A percentile compares a stretch with the other conserved stretches of the same genome.
These are phyloP conservation scores for Epirrhoe alternata DNA, from an alignment of 2,888 invertebrate genomes.

Conservation along the genomic window DNA sequence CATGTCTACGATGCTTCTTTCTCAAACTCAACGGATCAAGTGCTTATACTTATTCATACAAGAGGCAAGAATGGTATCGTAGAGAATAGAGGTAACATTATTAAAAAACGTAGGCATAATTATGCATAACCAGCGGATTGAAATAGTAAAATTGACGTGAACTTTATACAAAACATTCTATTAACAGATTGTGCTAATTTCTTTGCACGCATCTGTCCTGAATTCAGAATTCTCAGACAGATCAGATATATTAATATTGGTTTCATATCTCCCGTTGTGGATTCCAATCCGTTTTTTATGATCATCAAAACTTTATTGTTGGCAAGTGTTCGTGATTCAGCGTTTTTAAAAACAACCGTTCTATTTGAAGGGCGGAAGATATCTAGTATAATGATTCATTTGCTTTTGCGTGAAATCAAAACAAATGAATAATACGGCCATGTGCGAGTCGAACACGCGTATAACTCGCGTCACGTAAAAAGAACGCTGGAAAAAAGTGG, in stretches of 20 bases:
- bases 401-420: background rate
- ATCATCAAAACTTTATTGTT: conserved; percentile 39
- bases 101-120: background rate
- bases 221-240: conserved; percentile 47
- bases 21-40: too few species aligned
- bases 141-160: conserved; percentile 36
- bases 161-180: conserved; percentile 44
- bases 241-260: conserved; percentile 50
- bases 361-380: conserved; percentile 8
- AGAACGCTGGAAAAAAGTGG: too few species aligned
- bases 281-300: conserved; percentile 44
- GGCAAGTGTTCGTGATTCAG: conserved; percentile 37
- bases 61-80: too few species aligned
- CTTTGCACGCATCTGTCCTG: conserved; percentile 47
- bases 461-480: too few species aligned
- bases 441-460: too few species aligned
- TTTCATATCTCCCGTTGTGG: conserved; percentile 36
- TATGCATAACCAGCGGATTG: conserved; percentile 10
- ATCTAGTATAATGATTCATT: background rate
- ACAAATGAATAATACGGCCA: too few species aligned
- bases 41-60: too few species aligned
- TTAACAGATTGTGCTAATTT: conserved; percentile 52
- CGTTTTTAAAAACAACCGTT: conserved; percentile 26
- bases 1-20: too few species aligned
- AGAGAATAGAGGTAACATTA: background rate